Conservation (phyloP, 2,113 vertebrate species). For the Chlorodrepanis virens region DNA sequence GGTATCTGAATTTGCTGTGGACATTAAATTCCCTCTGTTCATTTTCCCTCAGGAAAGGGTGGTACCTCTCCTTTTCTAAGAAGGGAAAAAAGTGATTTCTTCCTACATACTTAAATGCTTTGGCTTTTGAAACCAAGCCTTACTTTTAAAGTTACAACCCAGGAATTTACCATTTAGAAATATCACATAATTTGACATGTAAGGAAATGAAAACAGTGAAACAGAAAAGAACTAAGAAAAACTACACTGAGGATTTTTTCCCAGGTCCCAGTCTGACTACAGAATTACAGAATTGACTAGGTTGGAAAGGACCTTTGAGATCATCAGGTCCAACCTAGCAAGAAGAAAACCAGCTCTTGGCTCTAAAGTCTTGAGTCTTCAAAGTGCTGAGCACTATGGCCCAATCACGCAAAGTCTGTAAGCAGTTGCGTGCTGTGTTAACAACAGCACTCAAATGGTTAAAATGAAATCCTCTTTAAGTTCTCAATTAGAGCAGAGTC, state of each 20-base stretch:
- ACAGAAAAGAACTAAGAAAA: background rate
- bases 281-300: background rate
- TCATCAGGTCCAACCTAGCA: background rate
- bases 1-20: background rate
- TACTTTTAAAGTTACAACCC: background rate
- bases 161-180: background rate
- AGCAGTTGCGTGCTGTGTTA: background rate
- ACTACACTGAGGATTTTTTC: background rate
- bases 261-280: background rate
- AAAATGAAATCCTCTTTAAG: background rate
- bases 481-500: background rate
- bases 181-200: background rate
- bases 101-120: background rate
- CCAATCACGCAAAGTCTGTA: background rate
- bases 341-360: background rate
- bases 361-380: background rate
- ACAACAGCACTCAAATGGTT: background rate
- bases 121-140: background rate
- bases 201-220: background rate
- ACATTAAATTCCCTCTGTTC: background rate
- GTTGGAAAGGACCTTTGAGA: background rate
- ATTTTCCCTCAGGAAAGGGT: background rate
- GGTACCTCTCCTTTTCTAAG: background rate
- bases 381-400: background rate
- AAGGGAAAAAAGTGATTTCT: background rate